Base-by-base conservation (phyloP, 2,888 invertebrate species). In the Gasteruption jaculator region DNA sequence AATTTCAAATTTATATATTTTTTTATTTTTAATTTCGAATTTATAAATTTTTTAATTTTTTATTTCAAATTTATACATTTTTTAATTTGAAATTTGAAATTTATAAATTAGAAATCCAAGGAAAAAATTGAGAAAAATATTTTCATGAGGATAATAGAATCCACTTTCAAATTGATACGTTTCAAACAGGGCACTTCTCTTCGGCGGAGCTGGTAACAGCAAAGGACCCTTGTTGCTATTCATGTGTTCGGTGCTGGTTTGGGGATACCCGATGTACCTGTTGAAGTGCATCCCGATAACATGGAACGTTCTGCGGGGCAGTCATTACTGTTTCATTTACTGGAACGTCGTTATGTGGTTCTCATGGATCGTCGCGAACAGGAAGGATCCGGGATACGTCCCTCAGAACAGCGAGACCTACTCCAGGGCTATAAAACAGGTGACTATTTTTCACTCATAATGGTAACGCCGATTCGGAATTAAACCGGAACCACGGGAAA, bases 261-360 rank as follows among this genome's bases (percentile, higher is more conserved):
- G 92, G 92, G 92, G 88, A 6, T 93, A 93, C 69, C 93, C 93
- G 0, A 91, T 93, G 89, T 94, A 93, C 63, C 77, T 92, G 58
- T 81, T 92, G 47, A 80, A 89, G 81, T 91, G 91, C 57, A 83
- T 93, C 49, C 92, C 92, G 1, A 77, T 89, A 27, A 93, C 92
- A 0, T 93, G 92, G 92, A 86, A 91, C 63, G 82, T 88, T 5
- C 72, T 92, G 26, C 79, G 90, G 1, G 82, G 86, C 1, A 89
- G 88, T 1, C 92, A 93, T 68, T 89, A 92, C 59, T 85, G 89
- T 61, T 94, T 93, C 68, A 83, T 93, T 49, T 86, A 90, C 61
- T 86, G 90, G 85, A 93, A 93, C 69, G 76, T 82, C 4, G 81
- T 91, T 7, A 93, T 94, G 92, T 93, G 93, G 93, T 74, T 92